Conservation (phyloP, 2,888 invertebrate genomes). For the Leptarthrus brevirostris region DNA sequence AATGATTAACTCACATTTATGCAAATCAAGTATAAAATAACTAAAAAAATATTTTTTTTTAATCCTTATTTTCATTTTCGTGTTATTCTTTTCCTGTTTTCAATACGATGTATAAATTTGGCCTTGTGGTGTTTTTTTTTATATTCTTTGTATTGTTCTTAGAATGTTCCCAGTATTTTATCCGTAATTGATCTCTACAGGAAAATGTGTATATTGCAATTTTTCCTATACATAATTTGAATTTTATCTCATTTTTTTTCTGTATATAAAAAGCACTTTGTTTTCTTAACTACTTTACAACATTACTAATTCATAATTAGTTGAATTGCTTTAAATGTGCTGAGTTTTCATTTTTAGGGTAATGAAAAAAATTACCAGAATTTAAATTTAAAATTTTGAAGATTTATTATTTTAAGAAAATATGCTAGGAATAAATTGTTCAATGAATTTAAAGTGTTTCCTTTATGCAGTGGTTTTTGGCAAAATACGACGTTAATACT, state of each 20-base stretch:
- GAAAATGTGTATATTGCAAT: conserved; percentile 31
- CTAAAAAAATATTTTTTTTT: conserved; percentile 1
- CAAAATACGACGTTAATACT: too few relatives aligned
- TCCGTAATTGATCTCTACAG: conserved; percentile 39
- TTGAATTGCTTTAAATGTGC: conserved; percentile 40
- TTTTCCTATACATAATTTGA: conserved; percentile 23
- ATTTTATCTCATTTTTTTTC: not conserved
- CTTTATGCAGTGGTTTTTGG: too few relatives aligned
- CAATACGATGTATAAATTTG: conserved; percentile 27
- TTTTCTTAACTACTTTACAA: conserved; percentile 35
- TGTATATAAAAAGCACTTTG: conserved; percentile 47
- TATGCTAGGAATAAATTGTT: too few relatives aligned
- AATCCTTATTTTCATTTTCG: not conserved
- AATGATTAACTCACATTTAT: conserved; percentile 43
- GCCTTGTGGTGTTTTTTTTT: conserved; percentile 25
- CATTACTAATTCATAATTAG: conserved; percentile 27
- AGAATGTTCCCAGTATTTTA: conserved; percentile 38
- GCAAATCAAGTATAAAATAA: conserved; percentile 40
- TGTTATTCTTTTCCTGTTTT: not conserved
- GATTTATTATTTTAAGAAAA: too few relatives aligned
- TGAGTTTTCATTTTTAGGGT: not conserved
- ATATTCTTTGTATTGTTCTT: not conserved
- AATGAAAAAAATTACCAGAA: not conserved
- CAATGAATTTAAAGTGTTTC: too few relatives aligned
- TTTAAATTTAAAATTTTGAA: conserved; percentile 14